phyloP scores from a whole-genome alignment of 2,113 vertebrate species.

The Rallus limicola region DNA sequence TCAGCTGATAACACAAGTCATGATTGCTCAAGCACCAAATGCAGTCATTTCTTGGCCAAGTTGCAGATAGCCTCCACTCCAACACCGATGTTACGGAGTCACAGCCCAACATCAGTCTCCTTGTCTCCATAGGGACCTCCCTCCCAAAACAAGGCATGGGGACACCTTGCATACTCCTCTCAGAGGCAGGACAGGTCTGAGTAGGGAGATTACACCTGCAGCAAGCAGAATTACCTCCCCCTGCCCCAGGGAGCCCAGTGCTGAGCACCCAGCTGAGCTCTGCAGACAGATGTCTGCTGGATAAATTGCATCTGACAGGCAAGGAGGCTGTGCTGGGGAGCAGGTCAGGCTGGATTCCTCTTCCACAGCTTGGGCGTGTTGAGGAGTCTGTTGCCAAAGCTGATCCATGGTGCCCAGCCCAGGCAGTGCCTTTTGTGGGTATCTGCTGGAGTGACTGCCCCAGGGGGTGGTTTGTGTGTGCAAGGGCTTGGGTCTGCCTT shows the following conservation, averaged over 20 bases:
- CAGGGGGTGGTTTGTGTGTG: neutral
- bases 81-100: neutral
- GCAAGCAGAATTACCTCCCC: accelerated
- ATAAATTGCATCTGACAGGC: constrained; percentile 28
- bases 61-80: neutral
- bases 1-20: neutral
- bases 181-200: neutral
- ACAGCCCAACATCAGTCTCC: accelerated
- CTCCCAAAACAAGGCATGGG: neutral
- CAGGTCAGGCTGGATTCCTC: constrained; percentile 55
- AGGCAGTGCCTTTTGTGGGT: neutral
- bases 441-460: neutral
- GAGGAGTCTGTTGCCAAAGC: constrained; percentile 1
- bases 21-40: neutral
- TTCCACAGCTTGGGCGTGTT: constrained; percentile 60
- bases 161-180: accelerated
- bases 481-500: constrained; percentile 7
- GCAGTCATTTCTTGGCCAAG: neutral
- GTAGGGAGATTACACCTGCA: neutral
- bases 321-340: constrained; percentile 22
- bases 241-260: neutral
- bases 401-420: neutral
- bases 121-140: neutral
- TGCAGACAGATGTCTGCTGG: constrained; percentile 55
- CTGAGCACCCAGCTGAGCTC: neutral